Percentiles rank a stretch among this genome's conserved stretches.
Conservation (phyloP, 2,888 invertebrate genomes). For the Gisinianus flammeolus region DNA sequence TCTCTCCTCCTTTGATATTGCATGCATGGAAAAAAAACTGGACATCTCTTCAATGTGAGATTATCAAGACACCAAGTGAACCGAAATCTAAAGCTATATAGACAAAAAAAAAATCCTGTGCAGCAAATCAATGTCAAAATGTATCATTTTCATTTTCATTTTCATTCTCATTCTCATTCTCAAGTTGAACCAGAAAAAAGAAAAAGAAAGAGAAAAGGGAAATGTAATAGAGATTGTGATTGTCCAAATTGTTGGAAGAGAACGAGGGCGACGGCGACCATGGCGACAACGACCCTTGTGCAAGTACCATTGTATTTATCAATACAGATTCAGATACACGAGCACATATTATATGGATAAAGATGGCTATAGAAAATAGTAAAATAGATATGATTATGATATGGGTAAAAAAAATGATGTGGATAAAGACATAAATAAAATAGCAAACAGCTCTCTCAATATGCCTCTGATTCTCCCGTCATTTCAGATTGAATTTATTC, state of each 20-base stretch:
- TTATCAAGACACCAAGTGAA: too few relatives aligned
- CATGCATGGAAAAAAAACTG: too few relatives aligned
- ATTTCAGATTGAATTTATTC: constrained; percentile 39
- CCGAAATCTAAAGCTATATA: too few relatives aligned
- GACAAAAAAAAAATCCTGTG: too few relatives aligned
- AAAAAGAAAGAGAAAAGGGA: background rate
- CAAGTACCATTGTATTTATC: background rate
- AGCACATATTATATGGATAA: background rate
- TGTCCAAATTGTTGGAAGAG: too few relatives aligned
- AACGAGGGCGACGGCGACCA: background rate
- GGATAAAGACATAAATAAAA: constrained; percentile 29
- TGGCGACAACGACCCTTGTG: background rate
- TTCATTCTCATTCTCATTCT: background rate
- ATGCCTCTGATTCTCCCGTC: constrained; percentile 19
- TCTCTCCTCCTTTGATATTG: too few relatives aligned
- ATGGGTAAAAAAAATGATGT: background rate
- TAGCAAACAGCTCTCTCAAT: constrained; percentile 12
- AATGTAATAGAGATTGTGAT: background rate
- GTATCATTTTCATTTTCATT: background rate
- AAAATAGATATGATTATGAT: too few relatives aligned
- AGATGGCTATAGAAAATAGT: background rate
- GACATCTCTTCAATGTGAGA: too few relatives aligned
- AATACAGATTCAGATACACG: background rate
- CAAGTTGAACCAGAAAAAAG: too few relatives aligned
- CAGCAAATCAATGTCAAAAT: background rate